Percentiles rank a stretch among this genome's conserved stretches.
Evolutionary conservation across 2,888 invertebrate species (phyloP).

Genomic region (Atethmia centrago): DNA sequence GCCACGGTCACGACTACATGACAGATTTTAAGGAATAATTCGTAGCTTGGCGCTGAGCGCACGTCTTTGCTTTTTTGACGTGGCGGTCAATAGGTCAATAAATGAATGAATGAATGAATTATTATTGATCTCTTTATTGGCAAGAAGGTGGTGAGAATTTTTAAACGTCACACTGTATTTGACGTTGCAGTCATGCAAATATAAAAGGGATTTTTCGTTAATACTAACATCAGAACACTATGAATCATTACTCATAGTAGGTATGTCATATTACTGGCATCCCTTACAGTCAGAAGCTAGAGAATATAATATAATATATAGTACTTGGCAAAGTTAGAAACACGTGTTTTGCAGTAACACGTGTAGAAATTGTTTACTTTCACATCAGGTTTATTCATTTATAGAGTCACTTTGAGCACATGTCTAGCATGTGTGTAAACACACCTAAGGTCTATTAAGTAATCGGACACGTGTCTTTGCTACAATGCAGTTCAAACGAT

Average conservation of each 20-base stretch:
- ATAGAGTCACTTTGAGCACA: not conserved
- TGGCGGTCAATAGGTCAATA: too few species aligned
- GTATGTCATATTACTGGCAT: not conserved
- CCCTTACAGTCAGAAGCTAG: not conserved
- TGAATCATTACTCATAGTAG: not conserved
- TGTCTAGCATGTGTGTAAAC: not conserved
- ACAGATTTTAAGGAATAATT: too few species aligned
- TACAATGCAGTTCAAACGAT: not conserved
- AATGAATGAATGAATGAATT: too few species aligned
- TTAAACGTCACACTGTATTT: too few species aligned
- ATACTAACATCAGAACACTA: too few species aligned
- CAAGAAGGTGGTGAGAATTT: too few species aligned
- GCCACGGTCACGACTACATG: too few species aligned
- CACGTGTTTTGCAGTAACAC: slow-evolving; percentile 13
- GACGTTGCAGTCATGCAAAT: too few species aligned
- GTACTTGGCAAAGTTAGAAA: not conserved
- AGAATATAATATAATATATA: not conserved
- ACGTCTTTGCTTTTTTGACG: too few species aligned
- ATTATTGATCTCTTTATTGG: too few species aligned
- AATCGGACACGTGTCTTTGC: slow-evolving; percentile 10
- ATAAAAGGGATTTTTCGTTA: too few species aligned
- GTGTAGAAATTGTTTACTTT: slow-evolving; percentile 20
- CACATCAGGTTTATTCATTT: slow-evolving; percentile 2
- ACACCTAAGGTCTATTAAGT: not conserved
- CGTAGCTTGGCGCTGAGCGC: too few species aligned